Conservation (phyloP, 2,113 vertebrate genomes). For the Ptychochromis oligacanthus region DNA sequence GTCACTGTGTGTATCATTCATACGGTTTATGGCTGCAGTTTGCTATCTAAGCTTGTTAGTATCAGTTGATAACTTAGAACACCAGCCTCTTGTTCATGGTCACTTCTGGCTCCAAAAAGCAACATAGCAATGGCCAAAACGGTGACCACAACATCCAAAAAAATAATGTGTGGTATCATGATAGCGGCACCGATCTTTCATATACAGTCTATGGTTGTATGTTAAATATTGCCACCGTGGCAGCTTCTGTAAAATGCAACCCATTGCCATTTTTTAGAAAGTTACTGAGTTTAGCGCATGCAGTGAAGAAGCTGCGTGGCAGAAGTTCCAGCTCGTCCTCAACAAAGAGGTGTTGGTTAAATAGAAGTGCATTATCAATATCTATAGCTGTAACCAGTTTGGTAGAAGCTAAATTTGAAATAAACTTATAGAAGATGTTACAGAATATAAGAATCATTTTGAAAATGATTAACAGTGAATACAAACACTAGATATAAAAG, state of each 20-base stretch:
- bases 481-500: neutral
- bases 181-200: neutral
- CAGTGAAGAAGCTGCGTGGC: neutral
- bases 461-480: neutral
- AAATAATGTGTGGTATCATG: neutral
- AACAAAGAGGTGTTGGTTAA: neutral
- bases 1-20: neutral
- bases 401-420: neutral
- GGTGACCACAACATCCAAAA: neutral
- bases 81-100: no score
- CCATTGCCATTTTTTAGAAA: no score
- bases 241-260: neutral
- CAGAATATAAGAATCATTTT: neutral
- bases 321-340: neutral
- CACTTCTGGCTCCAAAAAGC: neutral
- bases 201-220: neutral
- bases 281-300: fast-evolving
- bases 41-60: no score
- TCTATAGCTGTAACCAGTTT: neutral
- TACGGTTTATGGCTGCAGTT: neutral
- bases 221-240: neutral
- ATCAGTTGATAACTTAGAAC: no score
- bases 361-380: neutral
- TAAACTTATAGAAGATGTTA: neutral
- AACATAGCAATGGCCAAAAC: no score